These are phyloP conservation scores for Gonocerus acuteangulatus DNA, from an alignment of 2,888 invertebrate genomes.

Conservation along the genomic window DNA sequence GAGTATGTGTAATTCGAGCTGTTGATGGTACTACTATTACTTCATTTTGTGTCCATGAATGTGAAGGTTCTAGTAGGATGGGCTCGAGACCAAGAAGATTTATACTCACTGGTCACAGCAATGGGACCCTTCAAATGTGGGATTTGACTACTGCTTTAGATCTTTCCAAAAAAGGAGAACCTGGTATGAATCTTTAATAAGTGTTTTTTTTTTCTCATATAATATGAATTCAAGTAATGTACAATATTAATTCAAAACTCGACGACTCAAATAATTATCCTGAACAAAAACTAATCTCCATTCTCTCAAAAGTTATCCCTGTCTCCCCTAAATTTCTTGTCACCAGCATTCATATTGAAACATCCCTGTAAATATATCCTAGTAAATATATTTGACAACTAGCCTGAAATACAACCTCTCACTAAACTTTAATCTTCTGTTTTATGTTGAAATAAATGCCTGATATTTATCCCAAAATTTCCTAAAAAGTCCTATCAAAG, in stretches of 20 bases:
- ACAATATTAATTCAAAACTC: neutral
- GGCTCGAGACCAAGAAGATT: conserved; percentile 79
- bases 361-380: too few relatives aligned
- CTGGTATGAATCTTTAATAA: conserved; percentile 42
- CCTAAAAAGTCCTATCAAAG: too few relatives aligned
- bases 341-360: too few relatives aligned
- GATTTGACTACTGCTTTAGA: conserved; percentile 93
- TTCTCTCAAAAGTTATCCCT: too few relatives aligned
- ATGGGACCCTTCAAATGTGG: conserved; percentile 95
- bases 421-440: too few relatives aligned
- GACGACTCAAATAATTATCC: neutral
- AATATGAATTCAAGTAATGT: neutral
- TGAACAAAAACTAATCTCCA: too few relatives aligned
- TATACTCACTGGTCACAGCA: conserved; percentile 85
- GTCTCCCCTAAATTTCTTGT: too few relatives aligned
- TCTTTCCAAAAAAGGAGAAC: conserved; percentile 51
- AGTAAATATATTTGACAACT: too few relatives aligned
- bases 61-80: conserved; percentile 91
- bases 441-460: too few relatives aligned
- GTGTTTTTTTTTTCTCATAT: neutral
- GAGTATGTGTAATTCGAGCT: conserved; percentile 88
- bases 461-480: too few relatives aligned
- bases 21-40: conserved; percentile 90
- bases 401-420: too few relatives aligned
- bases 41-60: conserved; percentile 94